These are phyloP conservation scores for Eilema griseolum DNA, from an alignment of 2,888 invertebrate species.

Conservation along the genomic window DNA sequence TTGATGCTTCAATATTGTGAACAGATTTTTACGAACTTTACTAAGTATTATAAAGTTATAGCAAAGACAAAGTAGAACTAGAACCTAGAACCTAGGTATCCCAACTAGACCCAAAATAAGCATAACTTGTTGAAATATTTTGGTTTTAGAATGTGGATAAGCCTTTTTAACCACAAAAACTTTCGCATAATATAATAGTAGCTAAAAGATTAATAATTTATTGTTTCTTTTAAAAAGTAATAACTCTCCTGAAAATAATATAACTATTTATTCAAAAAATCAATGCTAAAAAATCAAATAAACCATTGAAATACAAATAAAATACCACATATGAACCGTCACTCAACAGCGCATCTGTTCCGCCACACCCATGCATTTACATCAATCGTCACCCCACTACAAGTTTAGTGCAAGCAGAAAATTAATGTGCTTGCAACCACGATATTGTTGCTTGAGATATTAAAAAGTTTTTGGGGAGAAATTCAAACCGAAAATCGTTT, in stretches of 20 bases:
- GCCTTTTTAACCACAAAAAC: no score
- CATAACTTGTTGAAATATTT: no score
- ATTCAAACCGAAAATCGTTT: no score
- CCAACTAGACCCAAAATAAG: no score
- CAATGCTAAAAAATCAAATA: neutral
- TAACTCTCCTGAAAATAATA: no score
- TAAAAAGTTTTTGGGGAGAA: neutral
- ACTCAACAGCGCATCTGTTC: slow-evolving; percentile 63
- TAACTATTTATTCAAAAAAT: neutral
- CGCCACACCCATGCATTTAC: slow-evolving; percentile 75
- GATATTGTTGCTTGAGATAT: neutral
- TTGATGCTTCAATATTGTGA: slow-evolving; percentile 31
- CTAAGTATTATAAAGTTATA: neutral
- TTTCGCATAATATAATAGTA: no score
- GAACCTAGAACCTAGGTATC: no score
- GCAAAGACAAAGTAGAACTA: no score
- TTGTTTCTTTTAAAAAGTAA: neutral
- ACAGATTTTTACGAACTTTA: slow-evolving; percentile 5
- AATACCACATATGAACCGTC: slow-evolving; percentile 1
- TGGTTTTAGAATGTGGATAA: no score
- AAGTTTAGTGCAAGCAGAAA: slow-evolving; percentile 42
- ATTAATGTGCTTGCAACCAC: slow-evolving; percentile 12
- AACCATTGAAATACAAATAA: slow-evolving; percentile 7
- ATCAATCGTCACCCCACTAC: slow-evolving; percentile 55
- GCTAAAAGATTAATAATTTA: no score